Base-by-base conservation (phyloP, 2,888 invertebrate genomes). In the Venustoraphidia nigricollis region DNA sequence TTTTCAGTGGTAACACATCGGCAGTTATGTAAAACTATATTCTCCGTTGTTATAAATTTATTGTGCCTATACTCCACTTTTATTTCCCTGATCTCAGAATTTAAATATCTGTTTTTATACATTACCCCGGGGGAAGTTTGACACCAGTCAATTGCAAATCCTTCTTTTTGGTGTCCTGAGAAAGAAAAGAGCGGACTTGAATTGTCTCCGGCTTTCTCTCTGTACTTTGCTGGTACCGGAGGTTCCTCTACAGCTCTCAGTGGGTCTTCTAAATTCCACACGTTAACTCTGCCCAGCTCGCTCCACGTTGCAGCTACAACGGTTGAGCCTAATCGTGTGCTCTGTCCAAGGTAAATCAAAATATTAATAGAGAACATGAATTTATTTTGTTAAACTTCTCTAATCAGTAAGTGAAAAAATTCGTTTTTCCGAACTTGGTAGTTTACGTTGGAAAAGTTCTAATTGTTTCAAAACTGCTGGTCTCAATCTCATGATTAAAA, bases 111-210 rank as follows among this genome's bases (percentile, higher is more conserved):
- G 27, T 27, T 27, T 27, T 44, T 34, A 39, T 35, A 11, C 67
- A 69, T 68, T 60, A 81, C 80, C 63, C 96, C 97, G 55, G 77
- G 70, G 53, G 79, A 78, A 46, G 81, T 79, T 5, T 77, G 70
- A 58, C 86, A 88, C 98, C 98, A 98, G 66, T 93, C 96, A 44
- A 98, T 60, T 2, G 88, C 95, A 71, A 83, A 99, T 3, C 98
- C 98, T 71, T 98, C 97, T 53, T 81, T 77, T 57, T 83, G 81
- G 64, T 97, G 97, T 1, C 96, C 97, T 65, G 75, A 79, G 60
- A 96, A 97, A 8, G 89, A 83, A 62, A 77, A 95, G 8, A 91
- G 54, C 1, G 96, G 91, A 54, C 73, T 76, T 0, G 68, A 60
- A 50, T 71, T 73, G 17, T 58, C 61, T 45, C 67, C 68, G 2